Base-by-base conservation (phyloP, 2,888 invertebrate genomes). In the Cephus pygmeus region DNA sequence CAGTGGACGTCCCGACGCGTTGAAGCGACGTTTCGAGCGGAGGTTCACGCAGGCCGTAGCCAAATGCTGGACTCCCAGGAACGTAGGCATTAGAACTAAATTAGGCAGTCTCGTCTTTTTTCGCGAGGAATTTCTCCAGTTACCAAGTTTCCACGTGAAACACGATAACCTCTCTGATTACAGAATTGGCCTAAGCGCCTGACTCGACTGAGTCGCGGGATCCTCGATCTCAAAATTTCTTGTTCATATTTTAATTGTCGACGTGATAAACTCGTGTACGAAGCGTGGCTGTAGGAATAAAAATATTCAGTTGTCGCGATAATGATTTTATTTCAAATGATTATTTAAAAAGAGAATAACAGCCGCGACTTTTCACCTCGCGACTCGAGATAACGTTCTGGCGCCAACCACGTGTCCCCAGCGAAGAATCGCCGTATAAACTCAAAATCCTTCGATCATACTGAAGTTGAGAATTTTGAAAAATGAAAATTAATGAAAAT, bases 251-350 rank as follows among this genome's bases (percentile, higher is more conserved):
- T 56, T 9, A 71, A 12, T 71, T 23, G 4, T 3, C 15, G 35
- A 34, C 74, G 74, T 74, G 74, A 74, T 74, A 34, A 35, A 35
- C 74, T 35, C 74, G 74, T 74, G 74, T 9, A 30, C 74, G 35
- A 35, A 74, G 35, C 30, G 74, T 74, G 74, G 74, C 35, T 30
- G 36, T 34, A 12, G 35, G 11, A 74, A 35, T n/a, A 34, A 74
- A 56, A 71, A 34, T 34, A 12, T 31, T 34, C 0, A 30, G 23
- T 9, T 23, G 9, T 56, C 23, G 23, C 56, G 56, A 56, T 56
- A 56, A 9, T 23, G 23, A 56, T 56, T 23, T 9, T 23, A 2
- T 2, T 56, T 56, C 1, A 23, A 56, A 56, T 9, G 2, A 56
- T 56, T 9, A 23, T 9, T 9, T 1, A 9, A 56, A 56, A 23